Evolutionary conservation across 2,113 vertebrate genomes (phyloP), one percentile per base, ranked within the genome.

Genomic region (Nannospalax galili): DNA sequence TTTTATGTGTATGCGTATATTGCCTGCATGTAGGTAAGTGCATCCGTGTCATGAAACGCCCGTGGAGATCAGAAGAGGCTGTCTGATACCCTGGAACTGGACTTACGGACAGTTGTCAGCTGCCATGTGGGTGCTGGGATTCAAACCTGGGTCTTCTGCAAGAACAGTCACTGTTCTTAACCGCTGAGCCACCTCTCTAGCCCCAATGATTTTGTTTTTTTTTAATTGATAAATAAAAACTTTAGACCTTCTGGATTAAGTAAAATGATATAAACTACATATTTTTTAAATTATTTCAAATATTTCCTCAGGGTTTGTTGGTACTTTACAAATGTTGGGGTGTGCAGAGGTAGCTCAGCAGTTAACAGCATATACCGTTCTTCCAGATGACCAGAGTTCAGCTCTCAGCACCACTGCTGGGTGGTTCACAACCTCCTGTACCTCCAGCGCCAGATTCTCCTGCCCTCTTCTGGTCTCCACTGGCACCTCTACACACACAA

Each of bases 261-360:
- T 67, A 77, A 84, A 56, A 0, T 3, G 80, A 1, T 75, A 1
- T 72, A 8, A n/a, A n/a, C n/a, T n/a, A n/a, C n/a, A n/a, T n/a
- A n/a, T n/a, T 87, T 94, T 92, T 92, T 64, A 17, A 86, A 37
- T 45, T 77, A 60, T 70, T 82, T 5, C 28, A 91, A 84, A 28
- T 91, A 24, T 65, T 78, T 92, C 3, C 32, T 56, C 42, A 22
- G 32, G 12, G 42, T 52, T 42, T 6, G 35, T 77, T 86, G 90
- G 32, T 69, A 19, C 48, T 86, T 58, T 40, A 30, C 82, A 91
- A 79, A 69, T 70, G 7, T 42, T 17, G 30, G 3, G 17, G 9
- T 52, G 5, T 35, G 11, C 35, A 48, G 30, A 35, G 28, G 12
- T 45, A 40, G 10, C 17, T 45, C 81, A 14, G 62, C 35, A 1